Percentiles rank a stretch among this genome's conserved stretches.
phyloP scores from a whole-genome alignment of 1,140 invertebrate genomes.

The Micrasema longulum region DNA sequence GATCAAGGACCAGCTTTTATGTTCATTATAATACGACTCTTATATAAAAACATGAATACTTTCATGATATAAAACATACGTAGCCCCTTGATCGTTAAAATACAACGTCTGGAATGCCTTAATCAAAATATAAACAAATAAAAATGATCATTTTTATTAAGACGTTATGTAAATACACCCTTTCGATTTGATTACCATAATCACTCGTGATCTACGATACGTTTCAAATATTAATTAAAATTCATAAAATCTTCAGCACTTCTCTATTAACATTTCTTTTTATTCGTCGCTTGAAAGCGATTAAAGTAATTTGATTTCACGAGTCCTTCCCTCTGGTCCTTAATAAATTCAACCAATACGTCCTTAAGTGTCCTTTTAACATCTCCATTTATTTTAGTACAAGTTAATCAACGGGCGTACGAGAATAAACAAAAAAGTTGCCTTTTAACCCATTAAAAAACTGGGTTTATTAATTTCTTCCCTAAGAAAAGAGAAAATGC shows the following conservation, averaged over 20 bases:
- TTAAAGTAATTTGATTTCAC: slow-evolving; percentile 22
- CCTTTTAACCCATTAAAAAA: too few species aligned
- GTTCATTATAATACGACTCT: too few species aligned
- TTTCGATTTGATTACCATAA: slow-evolving; percentile 23
- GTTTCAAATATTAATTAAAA: slow-evolving; percentile 32
- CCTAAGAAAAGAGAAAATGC: too few species aligned
- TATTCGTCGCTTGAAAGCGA: slow-evolving; percentile 22
- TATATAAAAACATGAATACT: too few species aligned
- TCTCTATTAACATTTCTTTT: slow-evolving; percentile 25
- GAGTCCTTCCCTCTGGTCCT: slow-evolving; percentile 10
- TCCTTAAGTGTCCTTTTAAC: slow-evolving; percentile 36
- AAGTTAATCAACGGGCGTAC: slow-evolving; percentile 45
- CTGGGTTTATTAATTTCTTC: too few species aligned
- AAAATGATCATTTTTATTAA: slow-evolving; percentile 13
- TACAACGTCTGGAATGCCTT: too few species aligned
- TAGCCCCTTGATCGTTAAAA: too few species aligned
- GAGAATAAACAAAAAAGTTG: too few species aligned
- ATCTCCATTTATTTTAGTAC: slow-evolving; percentile 46
- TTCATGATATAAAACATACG: too few species aligned
- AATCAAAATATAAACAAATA: slow-evolving; percentile 6
- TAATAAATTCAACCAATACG: slow-evolving; percentile 25
- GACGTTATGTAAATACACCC: slow-evolving; percentile 33
- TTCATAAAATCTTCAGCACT: slow-evolving; percentile 18
- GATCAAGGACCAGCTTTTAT: too few species aligned
- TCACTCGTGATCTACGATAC: slow-evolving; percentile 20